Conservation (phyloP, 2,888 invertebrate genomes). For the Drosophila tripunctata region DNA sequence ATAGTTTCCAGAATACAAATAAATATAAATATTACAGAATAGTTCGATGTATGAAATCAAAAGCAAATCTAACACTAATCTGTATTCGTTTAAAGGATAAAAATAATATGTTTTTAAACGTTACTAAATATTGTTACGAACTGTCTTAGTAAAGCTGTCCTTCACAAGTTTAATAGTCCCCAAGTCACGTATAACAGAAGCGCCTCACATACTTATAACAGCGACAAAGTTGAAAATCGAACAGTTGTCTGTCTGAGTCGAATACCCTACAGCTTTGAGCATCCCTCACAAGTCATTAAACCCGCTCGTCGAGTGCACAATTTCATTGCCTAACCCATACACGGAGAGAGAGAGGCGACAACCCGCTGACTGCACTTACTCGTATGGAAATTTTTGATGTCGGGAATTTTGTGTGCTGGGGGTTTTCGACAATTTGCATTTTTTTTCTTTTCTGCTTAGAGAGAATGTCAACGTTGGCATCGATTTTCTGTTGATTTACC, state of each 20-base stretch:
- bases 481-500: constrained; percentile 82
- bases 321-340: constrained; percentile 28
- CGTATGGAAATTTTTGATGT: constrained; percentile 4
- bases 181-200: neutral
- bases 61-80: no score
- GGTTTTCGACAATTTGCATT: constrained; percentile 40
- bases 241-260: neutral
- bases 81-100: no score
- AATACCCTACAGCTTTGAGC: constrained; percentile 5
- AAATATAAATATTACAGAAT: no score
- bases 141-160: no score
- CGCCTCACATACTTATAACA: neutral
- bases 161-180: no score
- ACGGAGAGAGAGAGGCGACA: no score
- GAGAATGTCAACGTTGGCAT: constrained; percentile 58
- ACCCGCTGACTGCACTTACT: constrained; percentile 58
- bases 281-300: constrained; percentile 48
- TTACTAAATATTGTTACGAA: no score
- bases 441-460: constrained; percentile 26
- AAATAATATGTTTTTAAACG: no score
- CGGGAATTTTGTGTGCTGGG: neutral
- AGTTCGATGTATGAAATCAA: no score
- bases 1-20: no score
- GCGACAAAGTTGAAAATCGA: neutral
- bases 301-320: constrained; percentile 35